phyloP scores from a whole-genome alignment of 2,113 vertebrate genomes.

The Toxotes jaculatrix region DNA sequence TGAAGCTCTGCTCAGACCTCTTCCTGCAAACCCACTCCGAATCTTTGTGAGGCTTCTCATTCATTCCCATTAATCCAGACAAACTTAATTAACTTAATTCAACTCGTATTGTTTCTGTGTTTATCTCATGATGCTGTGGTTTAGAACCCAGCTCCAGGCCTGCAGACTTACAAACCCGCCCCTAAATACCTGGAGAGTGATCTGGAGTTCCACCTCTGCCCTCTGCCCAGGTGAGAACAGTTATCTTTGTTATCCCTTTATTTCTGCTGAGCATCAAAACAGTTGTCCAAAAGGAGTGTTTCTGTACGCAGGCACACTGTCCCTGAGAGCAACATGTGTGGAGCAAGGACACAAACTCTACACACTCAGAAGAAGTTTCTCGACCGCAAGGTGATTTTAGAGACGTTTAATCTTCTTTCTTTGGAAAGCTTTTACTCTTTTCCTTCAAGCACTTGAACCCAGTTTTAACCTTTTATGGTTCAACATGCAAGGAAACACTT shows the following conservation, averaged over 20 bases:
- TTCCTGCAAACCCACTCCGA: constrained; percentile 83
- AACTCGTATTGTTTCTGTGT: not conserved
- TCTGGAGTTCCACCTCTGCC: constrained; percentile 90
- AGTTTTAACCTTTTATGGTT: not conserved
- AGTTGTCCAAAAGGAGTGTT: not conserved
- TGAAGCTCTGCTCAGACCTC: constrained; percentile 77
- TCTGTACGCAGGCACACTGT: constrained; percentile 72
- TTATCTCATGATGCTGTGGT: not conserved
- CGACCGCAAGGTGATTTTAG: constrained; percentile 82
- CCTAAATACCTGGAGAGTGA: constrained; percentile 87
- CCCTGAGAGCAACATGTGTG: constrained; percentile 65
- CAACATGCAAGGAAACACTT: not conserved
- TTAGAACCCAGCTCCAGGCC: constrained; percentile 91
- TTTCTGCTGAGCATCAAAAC: not conserved
- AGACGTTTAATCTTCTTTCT: not conserved
- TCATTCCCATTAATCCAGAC: not conserved
- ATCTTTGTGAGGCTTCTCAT: constrained; percentile 89
- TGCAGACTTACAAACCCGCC: constrained; percentile 83
- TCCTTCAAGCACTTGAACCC: not conserved
- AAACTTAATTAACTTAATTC: not conserved
- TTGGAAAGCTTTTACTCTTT: constrained; percentile 13
- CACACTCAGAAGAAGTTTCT: constrained; percentile 85
- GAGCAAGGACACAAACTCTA: constrained; percentile 76
- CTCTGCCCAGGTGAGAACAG: constrained; percentile 81
- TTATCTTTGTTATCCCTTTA: not conserved